Evolutionary conservation across 2,888 invertebrate genomes (phyloP), one percentile per base, ranked within the genome.

Genomic region (Lochmaea capreae): DNA sequence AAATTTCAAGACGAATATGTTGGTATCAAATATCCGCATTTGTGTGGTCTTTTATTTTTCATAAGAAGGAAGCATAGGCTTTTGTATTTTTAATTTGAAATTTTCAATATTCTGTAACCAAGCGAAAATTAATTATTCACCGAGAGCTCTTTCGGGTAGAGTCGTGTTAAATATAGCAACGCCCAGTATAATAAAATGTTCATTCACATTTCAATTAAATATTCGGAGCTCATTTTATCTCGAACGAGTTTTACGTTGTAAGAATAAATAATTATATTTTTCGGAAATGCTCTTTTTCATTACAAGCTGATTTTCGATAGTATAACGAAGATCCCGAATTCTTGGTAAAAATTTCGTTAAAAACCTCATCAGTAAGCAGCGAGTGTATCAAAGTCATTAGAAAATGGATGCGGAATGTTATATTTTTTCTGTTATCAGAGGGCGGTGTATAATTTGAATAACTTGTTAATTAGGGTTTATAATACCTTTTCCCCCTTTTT

Each of bases 311-410:
- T 54, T 54, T 16, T 54, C 16, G 18, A 54, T 54, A 54, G 54
- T 54, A 33, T 33, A 54, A n/a, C 54, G 54, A 18, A 54, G 54
- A 54, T 54, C 16, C 16, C 16, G 10, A 54, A 9, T 54, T 16
- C 16, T 54, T 54, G 18, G 54, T 54, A 5, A 16, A 16, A 54
- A 54, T 54, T 18, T 18, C 10, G 54, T 54, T 16, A 54, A 54
- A 54, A 54, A 54, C 18, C 18, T 54, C 59, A 59, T 59, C 33
- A 59, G 59, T 59, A 59, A 42, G 33, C 57, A 26, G n/a, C 43
- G 11, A 26, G 57, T 68, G 39, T 54, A 39, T n/a, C 18, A 54
- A 54, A 49, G 39, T 49, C 16, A 54, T 54, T 54, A 54, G 18
- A 18, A 10, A 54, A 54, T 54, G 54, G 54, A 54, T 54, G 54